These are phyloP conservation scores for Tetraodon nigroviridis DNA, from an alignment of 2,113 vertebrate species.

Conservation along the genomic window DNA sequence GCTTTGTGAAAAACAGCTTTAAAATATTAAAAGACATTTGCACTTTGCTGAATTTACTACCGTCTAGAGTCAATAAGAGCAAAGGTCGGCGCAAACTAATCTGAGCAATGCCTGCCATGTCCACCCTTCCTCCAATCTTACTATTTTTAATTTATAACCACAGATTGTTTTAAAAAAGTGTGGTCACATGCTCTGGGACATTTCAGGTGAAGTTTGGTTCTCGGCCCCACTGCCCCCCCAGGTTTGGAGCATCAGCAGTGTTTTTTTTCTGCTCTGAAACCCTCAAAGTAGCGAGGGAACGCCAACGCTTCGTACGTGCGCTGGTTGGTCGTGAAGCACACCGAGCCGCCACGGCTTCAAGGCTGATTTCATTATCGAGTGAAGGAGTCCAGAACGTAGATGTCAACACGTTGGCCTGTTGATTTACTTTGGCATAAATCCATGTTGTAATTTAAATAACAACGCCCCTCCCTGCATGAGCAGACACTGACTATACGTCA, in stretches of 20 bases:
- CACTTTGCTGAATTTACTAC: constrained; percentile 36
- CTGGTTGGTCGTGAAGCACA: constrained; percentile 51
- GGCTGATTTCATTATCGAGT: constrained; percentile 71
- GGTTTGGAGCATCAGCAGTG: neutral
- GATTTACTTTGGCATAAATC: constrained; percentile 64
- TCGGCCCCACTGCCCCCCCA: too few relatives aligned
- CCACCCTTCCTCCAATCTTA: constrained; percentile 19
- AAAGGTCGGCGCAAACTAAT: constrained; percentile 40
- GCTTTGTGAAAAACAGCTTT: too few relatives aligned
- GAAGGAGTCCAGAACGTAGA: constrained; percentile 40
- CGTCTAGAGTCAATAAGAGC: constrained; percentile 40
- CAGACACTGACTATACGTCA: neutral
- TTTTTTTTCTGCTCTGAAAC: neutral
- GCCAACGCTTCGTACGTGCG: neutral
- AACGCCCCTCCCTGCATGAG: constrained; percentile 28
- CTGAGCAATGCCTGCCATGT: constrained; percentile 21
- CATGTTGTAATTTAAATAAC: constrained; percentile 55
- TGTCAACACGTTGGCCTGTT: constrained; percentile 54
- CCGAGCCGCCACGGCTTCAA: constrained; percentile 59
- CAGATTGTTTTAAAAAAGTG: too few relatives aligned
- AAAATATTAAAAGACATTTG: neutral
- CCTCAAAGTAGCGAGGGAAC: neutral
- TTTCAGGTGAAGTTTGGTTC: neutral
- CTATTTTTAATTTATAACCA: constrained; percentile 6
- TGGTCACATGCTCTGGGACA: neutral